These are phyloP conservation scores for Troides aeacus DNA, from an alignment of 2,888 invertebrate genomes.

Conservation along the genomic window DNA sequence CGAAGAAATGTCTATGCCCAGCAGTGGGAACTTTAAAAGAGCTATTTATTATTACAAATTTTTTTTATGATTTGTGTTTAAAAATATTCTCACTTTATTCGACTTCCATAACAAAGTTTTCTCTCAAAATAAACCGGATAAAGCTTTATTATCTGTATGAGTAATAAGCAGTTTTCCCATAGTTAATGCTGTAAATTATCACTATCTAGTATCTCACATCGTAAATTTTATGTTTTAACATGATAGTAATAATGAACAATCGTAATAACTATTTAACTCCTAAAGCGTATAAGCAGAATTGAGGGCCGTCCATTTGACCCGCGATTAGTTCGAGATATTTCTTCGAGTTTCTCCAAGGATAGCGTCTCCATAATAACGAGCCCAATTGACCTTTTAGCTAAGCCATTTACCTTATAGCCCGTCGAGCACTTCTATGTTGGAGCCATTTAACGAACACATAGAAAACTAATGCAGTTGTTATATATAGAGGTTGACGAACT, in stretches of 20 bases:
- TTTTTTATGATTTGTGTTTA: too few relatives aligned
- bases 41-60: too few relatives aligned
- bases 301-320: constrained; percentile 13
- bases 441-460: constrained; percentile 21
- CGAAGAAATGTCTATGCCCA: too few relatives aligned
- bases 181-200: neutral
- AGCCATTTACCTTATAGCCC: constrained; percentile 21
- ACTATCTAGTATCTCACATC: neutral
- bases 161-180: neutral
- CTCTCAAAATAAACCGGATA: neutral
- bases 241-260: neutral
- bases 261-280: neutral
- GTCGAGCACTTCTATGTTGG: constrained; percentile 15
- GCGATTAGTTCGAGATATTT: constrained; percentile 20
- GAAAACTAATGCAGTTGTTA: constrained; percentile 23
- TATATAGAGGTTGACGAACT: constrained; percentile 2
- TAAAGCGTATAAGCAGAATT: constrained; percentile 9
- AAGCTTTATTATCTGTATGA: neutral
- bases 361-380: constrained; percentile 23
- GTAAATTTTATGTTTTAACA: neutral
- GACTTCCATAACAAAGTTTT: too few relatives aligned
- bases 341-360: constrained; percentile 26
- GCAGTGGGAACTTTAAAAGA: too few relatives aligned
- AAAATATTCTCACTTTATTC: too few relatives aligned
- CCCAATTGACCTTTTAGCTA: constrained; percentile 24